A percentile compares a stretch with the other conserved stretches of the same genome.
Evolutionary conservation across 1,140 invertebrate genomes (phyloP).

Genomic region (Hycleus cichorii): DNA sequence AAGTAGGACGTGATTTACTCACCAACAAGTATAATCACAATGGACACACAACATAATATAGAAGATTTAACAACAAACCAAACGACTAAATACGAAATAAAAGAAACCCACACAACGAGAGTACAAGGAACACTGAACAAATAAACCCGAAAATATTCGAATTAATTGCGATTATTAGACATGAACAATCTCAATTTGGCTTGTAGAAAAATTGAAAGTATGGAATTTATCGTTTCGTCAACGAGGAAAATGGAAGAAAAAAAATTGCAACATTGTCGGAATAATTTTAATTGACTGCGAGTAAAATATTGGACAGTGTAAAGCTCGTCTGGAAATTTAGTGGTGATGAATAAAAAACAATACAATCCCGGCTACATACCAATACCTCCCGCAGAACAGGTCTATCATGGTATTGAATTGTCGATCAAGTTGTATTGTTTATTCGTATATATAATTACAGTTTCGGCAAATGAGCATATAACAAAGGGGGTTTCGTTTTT

Average conservation of each 20-base stretch:
- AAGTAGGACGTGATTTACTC: conserved; percentile 10
- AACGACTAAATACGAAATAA: too few relatives aligned
- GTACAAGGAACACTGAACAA: too few relatives aligned
- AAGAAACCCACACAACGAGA: too few relatives aligned
- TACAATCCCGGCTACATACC: conserved; percentile 24
- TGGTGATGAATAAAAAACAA: conserved; percentile 22
- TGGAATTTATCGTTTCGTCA: too few relatives aligned
- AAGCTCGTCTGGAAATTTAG: conserved; percentile 25
- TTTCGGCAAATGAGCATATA: conserved; percentile 25
- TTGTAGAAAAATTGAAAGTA: too few relatives aligned
- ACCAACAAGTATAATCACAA: neutral
- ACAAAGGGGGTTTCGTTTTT: conserved; percentile 15
- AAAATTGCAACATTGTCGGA: conserved; percentile 6
- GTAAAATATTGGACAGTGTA: conserved; percentile 23
- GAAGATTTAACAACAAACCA: too few relatives aligned
- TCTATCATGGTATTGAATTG: conserved; percentile 28
- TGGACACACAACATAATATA: neutral
- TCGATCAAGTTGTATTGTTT: conserved; percentile 27
- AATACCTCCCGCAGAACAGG: conserved; percentile 26
- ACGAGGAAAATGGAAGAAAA: too few relatives aligned
- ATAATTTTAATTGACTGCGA: conserved; percentile 26
- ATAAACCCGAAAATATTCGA: too few relatives aligned
- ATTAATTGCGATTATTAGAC: too few relatives aligned
- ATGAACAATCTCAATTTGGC: too few relatives aligned
- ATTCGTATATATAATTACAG: conserved; percentile 28